Evolutionary conservation across 2,888 invertebrate species (phyloP).

Genomic region (Drosophila aldrichi): DNA sequence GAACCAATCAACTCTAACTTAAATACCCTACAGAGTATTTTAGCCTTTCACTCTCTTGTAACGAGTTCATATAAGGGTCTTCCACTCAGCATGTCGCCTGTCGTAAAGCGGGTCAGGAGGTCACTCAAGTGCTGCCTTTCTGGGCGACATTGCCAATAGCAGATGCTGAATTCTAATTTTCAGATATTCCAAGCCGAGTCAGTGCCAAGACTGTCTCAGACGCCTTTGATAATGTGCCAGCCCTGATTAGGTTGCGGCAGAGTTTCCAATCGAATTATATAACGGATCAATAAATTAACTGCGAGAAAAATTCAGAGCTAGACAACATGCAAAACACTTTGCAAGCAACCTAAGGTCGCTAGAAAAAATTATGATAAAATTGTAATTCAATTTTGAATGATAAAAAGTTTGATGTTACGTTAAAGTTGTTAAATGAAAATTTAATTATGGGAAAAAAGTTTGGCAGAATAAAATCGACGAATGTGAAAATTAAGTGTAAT

Average conservation of each 20-base stretch:
- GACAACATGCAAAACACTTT: neutral
- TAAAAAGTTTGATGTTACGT: neutral
- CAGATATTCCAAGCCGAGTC: conserved; percentile 22
- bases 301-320: neutral
- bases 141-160: conserved; percentile 31
- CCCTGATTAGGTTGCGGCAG: conserved; percentile 11
- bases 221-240: conserved; percentile 24
- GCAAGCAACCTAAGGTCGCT: neutral
- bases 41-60: neutral
- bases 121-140: conserved; percentile 30
- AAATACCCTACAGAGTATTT: conserved; percentile 1
- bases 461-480: too few relatives aligned
- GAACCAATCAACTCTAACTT: neutral
- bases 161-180: conserved; percentile 36
- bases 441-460: neutral
- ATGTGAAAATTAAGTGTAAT: too few relatives aligned
- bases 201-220: conserved; percentile 23
- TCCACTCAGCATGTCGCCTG: conserved; percentile 7
- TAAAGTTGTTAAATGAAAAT: neutral
- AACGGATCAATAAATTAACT: conserved; percentile 5
- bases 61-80: conserved; percentile 9
- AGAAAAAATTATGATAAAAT: neutral
- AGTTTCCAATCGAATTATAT: conserved; percentile 3
- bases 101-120: conserved; percentile 42
- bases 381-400: neutral